These are phyloP conservation scores for Drosophila anomalata DNA, from an alignment of 2,888 invertebrate genomes.

Conservation along the genomic window DNA sequence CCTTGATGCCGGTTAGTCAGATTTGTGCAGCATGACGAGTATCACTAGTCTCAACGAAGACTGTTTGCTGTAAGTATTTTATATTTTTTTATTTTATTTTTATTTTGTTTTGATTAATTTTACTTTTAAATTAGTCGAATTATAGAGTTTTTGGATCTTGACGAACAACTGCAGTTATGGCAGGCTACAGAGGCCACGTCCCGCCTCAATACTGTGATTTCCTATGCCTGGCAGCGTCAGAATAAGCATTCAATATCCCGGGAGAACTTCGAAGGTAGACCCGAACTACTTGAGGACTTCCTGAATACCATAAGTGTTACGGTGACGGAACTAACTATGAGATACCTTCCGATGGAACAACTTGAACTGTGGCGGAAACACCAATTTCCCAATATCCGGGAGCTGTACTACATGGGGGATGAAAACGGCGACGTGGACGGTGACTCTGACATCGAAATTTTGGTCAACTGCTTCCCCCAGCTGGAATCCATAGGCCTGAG, in stretches of 20 bases:
- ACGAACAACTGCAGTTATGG: slow-evolving; percentile 38
- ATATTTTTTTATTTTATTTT: accelerated
- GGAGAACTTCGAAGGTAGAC: not conserved
- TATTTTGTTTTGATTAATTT: not conserved
- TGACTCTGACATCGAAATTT: slow-evolving; percentile 20
- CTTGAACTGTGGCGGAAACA: slow-evolving; percentile 15
- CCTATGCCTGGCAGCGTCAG: slow-evolving; percentile 28
- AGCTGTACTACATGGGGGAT: slow-evolving; percentile 24
- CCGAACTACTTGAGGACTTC: not conserved
- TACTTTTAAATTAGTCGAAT: slow-evolving; percentile 20
- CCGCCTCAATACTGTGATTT: slow-evolving; percentile 16
- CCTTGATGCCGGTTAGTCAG: not conserved
- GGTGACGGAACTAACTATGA: slow-evolving; percentile 10
- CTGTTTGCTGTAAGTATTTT: slow-evolving; percentile 33
- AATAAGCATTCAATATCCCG: not conserved
- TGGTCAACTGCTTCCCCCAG: slow-evolving; percentile 23
- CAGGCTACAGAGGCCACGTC: slow-evolving; percentile 16
- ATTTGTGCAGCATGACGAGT: slow-evolving; percentile 4
- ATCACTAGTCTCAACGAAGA: slow-evolving; percentile 32
- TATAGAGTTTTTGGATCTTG: slow-evolving; percentile 27
- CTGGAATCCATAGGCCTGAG: slow-evolving; percentile 23
- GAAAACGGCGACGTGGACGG: slow-evolving; percentile 7
- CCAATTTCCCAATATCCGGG: slow-evolving; percentile 6
- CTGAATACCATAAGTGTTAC: slow-evolving; percentile 18
- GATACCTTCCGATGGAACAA: slow-evolving; percentile 16